Evolutionary conservation across 2,888 invertebrate genomes (phyloP), one percentile per base, ranked within the genome.

Genomic region (Xylota sylvarum): DNA sequence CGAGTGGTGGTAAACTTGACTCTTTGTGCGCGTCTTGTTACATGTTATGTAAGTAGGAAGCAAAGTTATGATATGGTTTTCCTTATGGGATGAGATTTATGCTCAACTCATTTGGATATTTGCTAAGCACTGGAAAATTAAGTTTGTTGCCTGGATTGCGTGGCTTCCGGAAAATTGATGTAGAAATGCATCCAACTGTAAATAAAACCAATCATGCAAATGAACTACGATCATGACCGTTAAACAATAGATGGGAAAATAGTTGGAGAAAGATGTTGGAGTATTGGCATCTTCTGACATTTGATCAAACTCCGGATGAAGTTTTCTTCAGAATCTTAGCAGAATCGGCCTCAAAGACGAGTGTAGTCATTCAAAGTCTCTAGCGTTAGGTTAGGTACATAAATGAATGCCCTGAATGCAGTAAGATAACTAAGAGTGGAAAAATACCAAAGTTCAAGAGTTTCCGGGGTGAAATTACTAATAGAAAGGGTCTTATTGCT

Each of bases 1-100:
- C n/a, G n/a, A 3, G 37, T n/a, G 2, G 43, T 64, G 30, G 65
- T 83, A 83, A 83, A 72, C 72, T 83, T 78, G 78, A 78, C 50
- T 83, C 27, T 65, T 14, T n/a, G 40, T 9, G 46, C n/a, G 52
- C 23, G 32, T 27, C 5, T 46, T 30, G 58, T 19, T 14, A 14
- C 4, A 32, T 35, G 40, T 84, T 84, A 73, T 62, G 14, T 73
- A 73, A 84, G 43, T 30, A 79, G 79, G 79, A 84, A 84, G 67
- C 32, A 32, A 55, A 52, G 37, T 58, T 46, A 58, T 78, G 58
- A 52, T 19, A 48, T 10, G 23, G 3, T 14, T 56, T 46, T 6
- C 43, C 55, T 52, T 48, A 27, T 37, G 30, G n/a, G 23, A 55
- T 27, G 40, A 14, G 37, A n/a, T 27, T 32, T 30, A 55, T 55